A percentile compares a stretch with the other conserved stretches of the same genome.
These are phyloP conservation scores for Dromiciops gliroides DNA, from an alignment of 2,113 vertebrate species.

Conservation along the genomic window DNA sequence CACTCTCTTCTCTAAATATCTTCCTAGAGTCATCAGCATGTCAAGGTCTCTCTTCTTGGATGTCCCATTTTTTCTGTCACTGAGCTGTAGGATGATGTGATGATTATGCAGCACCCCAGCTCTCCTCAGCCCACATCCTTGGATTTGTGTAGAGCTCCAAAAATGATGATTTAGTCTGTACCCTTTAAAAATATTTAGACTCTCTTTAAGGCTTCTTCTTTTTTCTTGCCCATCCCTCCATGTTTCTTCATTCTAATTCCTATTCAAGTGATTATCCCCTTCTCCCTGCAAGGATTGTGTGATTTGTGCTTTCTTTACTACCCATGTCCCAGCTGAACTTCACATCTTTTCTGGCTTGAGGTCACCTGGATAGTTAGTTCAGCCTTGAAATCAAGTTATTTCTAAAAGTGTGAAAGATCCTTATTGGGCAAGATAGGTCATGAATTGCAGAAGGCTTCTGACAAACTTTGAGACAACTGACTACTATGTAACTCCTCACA, in stretches of 20 bases:
- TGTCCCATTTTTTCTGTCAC: neutral
- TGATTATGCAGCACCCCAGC: neutral
- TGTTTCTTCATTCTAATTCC: constrained; percentile 16
- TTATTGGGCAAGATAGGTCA: neutral
- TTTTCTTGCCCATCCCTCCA: neutral
- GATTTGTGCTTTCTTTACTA: neutral
- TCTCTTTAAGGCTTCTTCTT: constrained; percentile 11
- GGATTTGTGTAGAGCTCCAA: neutral
- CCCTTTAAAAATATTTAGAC: neutral
- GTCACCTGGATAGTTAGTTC: neutral
- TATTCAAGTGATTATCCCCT: neutral
- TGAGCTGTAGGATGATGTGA: neutral
- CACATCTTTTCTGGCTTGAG: neutral
- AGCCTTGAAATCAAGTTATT: neutral
- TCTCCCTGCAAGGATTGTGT: neutral
- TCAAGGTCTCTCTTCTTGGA: neutral
- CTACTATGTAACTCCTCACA: neutral
- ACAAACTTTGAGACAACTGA: no score
- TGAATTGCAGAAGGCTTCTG: neutral
- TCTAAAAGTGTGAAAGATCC: neutral
- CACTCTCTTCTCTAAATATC: neutral
- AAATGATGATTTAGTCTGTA: neutral
- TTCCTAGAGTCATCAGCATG: neutral
- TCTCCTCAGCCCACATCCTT: neutral
- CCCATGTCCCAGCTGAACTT: neutral